Conservation (phyloP, 2,113 vertebrate species). For the Riparia riparia region DNA sequence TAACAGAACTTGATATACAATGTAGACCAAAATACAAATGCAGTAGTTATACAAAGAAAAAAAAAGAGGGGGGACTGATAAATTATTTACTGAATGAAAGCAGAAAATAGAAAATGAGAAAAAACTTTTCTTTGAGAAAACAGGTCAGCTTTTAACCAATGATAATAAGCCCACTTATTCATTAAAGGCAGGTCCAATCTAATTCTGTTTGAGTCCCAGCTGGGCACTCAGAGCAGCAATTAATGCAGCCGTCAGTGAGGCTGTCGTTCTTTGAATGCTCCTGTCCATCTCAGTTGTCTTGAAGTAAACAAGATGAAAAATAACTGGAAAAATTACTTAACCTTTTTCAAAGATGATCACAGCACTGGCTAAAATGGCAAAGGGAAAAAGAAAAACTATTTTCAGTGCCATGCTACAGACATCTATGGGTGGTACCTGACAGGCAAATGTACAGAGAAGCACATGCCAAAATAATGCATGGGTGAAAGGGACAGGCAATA, state of each 20-base stretch:
- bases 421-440: neutral
- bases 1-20: neutral
- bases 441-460: neutral
- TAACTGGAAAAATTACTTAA: neutral
- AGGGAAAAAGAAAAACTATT: neutral
- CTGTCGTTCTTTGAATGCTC: slow-evolving; percentile 52
- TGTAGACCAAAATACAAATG: neutral
- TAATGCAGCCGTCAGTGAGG: slow-evolving; percentile 33
- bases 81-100: slow-evolving; percentile 40
- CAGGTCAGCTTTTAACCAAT: neutral
- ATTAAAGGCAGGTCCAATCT: slow-evolving; percentile 63
- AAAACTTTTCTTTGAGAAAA: neutral
- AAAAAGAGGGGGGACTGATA: neutral
- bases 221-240: slow-evolving; percentile 61
- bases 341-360: neutral
- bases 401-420: neutral
- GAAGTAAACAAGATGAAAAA: neutral
- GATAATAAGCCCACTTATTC: slow-evolving; percentile 64
- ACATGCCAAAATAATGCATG: rapidly evolving
- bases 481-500: neutral
- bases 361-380: neutral
- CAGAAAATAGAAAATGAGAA: slow-evolving; percentile 9
- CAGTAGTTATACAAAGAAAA: neutral
- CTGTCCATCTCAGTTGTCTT: neutral
- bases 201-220: slow-evolving; percentile 65